Evolutionary conservation across 2,888 invertebrate genomes (phyloP), one percentile per base, ranked within the genome.

Genomic region (Meganola albula): DNA sequence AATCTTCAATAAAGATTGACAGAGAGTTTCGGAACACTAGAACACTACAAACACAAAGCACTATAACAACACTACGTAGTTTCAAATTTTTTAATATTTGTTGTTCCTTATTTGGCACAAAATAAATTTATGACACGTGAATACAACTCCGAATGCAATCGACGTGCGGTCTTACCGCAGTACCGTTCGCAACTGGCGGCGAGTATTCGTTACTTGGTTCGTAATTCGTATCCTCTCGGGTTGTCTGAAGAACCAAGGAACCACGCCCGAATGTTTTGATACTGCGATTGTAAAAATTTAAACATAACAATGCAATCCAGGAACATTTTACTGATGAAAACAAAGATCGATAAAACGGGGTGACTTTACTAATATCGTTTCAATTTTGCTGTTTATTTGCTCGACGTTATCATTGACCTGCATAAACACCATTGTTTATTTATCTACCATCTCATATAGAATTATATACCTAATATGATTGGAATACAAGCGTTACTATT

Each of bases 181-280:
- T 35, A 29, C 44, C 35, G 26, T 33, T 23, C 48, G 44, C 43
- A 37, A 54, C 54, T 54, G 54, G 12, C 49, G 40, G 23, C 20
- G 21, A 37, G 26, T 24, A 32, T 56, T 53, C 56, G n/a, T n/a
- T n/a, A n/a, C n/a, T n/a, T n/a, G n/a, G n/a, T n/a, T n/a, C n/a
- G n/a, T n/a, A n/a, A n/a, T n/a, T n/a, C n/a, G 20, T 20, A 20
- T 20, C 3, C 20, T 20, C 20, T 7, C 3, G 20, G 2, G n/a
- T 5, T 20, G 8, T 50, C 38, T 40, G 39, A 50, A 31, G 22
- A 24, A 31, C 45, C 31, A 26, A 28, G 44, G 55, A 49, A 61
- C 76, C 77, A 75, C 78, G 70, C 78, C 77, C 77, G 55, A 50
- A 57, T 75, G 74, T 74, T 77, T 68, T 70, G 68, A 60, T 70